These are phyloP conservation scores for Notothenia coriiceps DNA, from an alignment of 2,113 vertebrate species.

Conservation along the genomic window DNA sequence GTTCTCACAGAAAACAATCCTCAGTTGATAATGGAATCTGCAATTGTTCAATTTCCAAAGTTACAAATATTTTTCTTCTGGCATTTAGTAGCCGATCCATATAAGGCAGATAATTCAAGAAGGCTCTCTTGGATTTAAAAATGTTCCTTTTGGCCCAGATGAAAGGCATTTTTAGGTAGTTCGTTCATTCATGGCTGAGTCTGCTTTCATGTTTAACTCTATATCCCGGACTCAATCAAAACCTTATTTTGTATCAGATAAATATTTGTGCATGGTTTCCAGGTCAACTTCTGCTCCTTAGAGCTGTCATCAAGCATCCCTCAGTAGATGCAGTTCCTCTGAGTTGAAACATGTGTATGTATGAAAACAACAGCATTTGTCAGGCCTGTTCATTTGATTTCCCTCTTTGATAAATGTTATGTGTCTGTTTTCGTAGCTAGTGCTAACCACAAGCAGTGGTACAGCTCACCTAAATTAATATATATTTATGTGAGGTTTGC, in stretches of 20 bases:
- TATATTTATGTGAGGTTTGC: slow-evolving; percentile 2
- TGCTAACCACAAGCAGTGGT: slow-evolving; percentile 15
- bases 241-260: slow-evolving; percentile 57
- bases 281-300: slow-evolving; percentile 62
- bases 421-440: neutral
- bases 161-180: slow-evolving; percentile 54
- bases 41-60: slow-evolving; percentile 39
- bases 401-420: slow-evolving; percentile 13
- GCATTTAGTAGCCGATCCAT: slow-evolving; percentile 31
- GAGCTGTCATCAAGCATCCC: slow-evolving; percentile 46
- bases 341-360: slow-evolving; percentile 47
- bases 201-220: slow-evolving; percentile 61
- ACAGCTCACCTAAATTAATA: neutral
- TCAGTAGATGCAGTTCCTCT: slow-evolving; percentile 32
- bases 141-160: slow-evolving; percentile 61
- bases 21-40: slow-evolving; percentile 29
- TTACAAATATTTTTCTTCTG: slow-evolving; percentile 36
- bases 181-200: slow-evolving; percentile 67
- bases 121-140: slow-evolving; percentile 42
- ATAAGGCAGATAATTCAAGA: slow-evolving; percentile 53
- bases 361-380: slow-evolving; percentile 19
- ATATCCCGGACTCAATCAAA: slow-evolving; percentile 58
- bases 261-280: slow-evolving; percentile 73
- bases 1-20: slow-evolving; percentile 36
- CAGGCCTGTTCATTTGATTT: slow-evolving; percentile 9